These are phyloP conservation scores for Diplazon laetatorius DNA, from an alignment of 2,888 invertebrate genomes.

Conservation along the genomic window DNA sequence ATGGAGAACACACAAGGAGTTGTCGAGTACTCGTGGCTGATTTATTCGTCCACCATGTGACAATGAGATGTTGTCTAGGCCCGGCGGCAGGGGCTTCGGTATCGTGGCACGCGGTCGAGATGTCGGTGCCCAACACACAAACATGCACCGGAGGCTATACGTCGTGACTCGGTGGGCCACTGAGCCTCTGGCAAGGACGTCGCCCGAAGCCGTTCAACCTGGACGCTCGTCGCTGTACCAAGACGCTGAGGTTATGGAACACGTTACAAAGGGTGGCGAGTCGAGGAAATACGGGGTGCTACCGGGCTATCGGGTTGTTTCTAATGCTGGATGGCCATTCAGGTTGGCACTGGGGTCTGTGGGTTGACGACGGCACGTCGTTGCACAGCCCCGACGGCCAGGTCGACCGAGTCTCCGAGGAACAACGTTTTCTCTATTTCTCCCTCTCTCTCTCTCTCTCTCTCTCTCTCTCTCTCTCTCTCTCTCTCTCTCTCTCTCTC, in stretches of 20 bases:
- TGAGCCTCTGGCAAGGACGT: slow-evolving; percentile 60
- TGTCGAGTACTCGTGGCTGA: slow-evolving; percentile 66
- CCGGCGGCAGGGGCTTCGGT: no score
- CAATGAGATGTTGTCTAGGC: slow-evolving; percentile 79
- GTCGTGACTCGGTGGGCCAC: not conserved
- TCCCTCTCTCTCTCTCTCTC: slow-evolving; percentile 15
- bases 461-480: slow-evolving; percentile 12
- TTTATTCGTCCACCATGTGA: slow-evolving; percentile 77
- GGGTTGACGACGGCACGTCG: slow-evolving; percentile 34
- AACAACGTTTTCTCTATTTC: slow-evolving; percentile 27
- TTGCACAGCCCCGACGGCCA: slow-evolving; percentile 25
- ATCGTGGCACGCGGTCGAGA: slow-evolving; percentile 27
- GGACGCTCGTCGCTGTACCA: slow-evolving; percentile 4
- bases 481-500: slow-evolving; percentile 19
- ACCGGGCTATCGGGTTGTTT: slow-evolving; percentile 46
- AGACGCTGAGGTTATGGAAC: slow-evolving; percentile 7
- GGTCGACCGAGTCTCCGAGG: slow-evolving; percentile 34
- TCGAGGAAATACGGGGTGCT: slow-evolving; percentile 53
- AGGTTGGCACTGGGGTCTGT: slow-evolving; percentile 11
- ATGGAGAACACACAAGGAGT: not conserved
- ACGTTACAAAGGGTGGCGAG: slow-evolving; percentile 47
- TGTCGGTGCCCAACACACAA: not conserved
- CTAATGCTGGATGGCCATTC: slow-evolving; percentile 35
- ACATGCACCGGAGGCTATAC: slow-evolving; percentile 23
- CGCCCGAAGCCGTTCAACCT: slow-evolving; percentile 47